Evolutionary conservation across 2,888 invertebrate species (phyloP).

Genomic region (Mimas tiliae): DNA sequence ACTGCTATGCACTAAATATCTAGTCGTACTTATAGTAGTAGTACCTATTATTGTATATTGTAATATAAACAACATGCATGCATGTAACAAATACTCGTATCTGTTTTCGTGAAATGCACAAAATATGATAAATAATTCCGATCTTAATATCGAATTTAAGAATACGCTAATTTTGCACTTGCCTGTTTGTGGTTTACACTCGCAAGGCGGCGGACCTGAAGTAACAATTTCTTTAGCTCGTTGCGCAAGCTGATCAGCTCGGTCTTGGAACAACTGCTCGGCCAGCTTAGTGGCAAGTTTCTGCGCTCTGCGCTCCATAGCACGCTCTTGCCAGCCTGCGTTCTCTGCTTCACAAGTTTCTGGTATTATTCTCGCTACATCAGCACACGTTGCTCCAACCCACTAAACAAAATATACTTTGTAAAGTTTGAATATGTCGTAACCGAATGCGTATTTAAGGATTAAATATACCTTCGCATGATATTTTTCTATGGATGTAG

Average conservation of each 20-base stretch:
- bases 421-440: not conserved
- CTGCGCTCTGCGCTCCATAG: conserved; percentile 62
- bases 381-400: conserved; percentile 69
- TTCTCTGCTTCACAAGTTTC: conserved; percentile 44
- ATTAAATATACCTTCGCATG: conserved; percentile 63
- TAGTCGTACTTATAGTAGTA: no score
- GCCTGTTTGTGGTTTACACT: conserved; percentile 48
- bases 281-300: conserved; percentile 63
- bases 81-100: no score
- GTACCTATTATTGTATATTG: no score
- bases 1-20: no score
- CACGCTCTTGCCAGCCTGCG: conserved; percentile 58
- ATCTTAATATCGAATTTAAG: no score
- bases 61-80: no score
- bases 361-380: conserved; percentile 45
- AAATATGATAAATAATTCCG: no score
- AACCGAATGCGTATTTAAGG: not conserved
- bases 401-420: conserved; percentile 52
- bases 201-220: conserved; percentile 61
- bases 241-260: conserved; percentile 57
- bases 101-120: no score
- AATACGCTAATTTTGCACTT: not conserved
- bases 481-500: conserved; percentile 73
- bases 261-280: conserved; percentile 62
- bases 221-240: conserved; percentile 55